phyloP scores from a whole-genome alignment of 2,888 invertebrate genomes.

The Sinentomon sp. region DNA sequence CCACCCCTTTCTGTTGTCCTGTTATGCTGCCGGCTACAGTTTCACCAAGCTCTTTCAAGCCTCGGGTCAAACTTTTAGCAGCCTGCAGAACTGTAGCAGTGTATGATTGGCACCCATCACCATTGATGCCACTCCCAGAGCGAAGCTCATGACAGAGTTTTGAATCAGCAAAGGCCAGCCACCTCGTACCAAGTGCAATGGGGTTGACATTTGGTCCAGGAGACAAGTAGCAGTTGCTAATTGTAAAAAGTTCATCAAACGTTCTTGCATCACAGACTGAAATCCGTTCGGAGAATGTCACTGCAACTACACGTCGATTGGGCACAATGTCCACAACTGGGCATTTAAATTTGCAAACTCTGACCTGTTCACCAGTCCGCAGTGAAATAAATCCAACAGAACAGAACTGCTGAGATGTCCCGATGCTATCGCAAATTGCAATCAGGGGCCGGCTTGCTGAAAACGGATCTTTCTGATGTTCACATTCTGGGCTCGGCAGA shows the following conservation, averaged over 20 bases:
- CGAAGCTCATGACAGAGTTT: slow-evolving; percentile 45
- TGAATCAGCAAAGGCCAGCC: slow-evolving; percentile 44
- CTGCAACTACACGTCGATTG: slow-evolving; percentile 62
- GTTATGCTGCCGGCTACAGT: slow-evolving; percentile 71
- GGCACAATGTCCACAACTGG: slow-evolving; percentile 61
- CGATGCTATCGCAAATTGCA: slow-evolving; percentile 62
- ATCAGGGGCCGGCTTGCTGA: slow-evolving; percentile 57
- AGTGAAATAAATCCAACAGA: slow-evolving; percentile 52
- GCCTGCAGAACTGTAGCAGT: slow-evolving; percentile 83
- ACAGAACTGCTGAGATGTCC: slow-evolving; percentile 46
- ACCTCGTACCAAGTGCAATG: slow-evolving; percentile 46
- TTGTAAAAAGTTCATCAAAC: slow-evolving; percentile 54
- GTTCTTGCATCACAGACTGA: slow-evolving; percentile 72
- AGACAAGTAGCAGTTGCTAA: slow-evolving; percentile 52
- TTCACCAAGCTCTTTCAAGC: slow-evolving; percentile 64
- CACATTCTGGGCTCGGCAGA: slow-evolving; percentile 42
- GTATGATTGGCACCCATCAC: slow-evolving; percentile 44
- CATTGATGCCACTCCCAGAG: slow-evolving; percentile 34
- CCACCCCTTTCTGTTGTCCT: slow-evolving; percentile 23
- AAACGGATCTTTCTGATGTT: slow-evolving; percentile 34
- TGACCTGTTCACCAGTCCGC: slow-evolving; percentile 51
- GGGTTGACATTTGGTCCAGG: slow-evolving; percentile 47
- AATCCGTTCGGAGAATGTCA: slow-evolving; percentile 65
- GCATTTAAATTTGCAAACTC: slow-evolving; percentile 75
- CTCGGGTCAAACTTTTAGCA: slow-evolving; percentile 63